phyloP scores from a whole-genome alignment of 2,797 vertebrate genomes.

The Etheostoma perlongum region DNA sequence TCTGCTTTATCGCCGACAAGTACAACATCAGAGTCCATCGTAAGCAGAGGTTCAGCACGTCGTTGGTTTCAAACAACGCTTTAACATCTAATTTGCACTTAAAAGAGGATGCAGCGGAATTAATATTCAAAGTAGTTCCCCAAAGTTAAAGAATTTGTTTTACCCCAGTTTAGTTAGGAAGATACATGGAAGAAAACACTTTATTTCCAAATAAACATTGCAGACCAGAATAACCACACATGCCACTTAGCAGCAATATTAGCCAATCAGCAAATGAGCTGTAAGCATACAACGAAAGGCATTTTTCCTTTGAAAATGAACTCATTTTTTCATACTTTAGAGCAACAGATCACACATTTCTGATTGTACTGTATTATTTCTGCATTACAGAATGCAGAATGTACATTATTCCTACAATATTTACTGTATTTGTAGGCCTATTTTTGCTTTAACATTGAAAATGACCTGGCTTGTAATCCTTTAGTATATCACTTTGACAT shows the following conservation, averaged over 20 bases:
- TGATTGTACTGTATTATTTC: background rate
- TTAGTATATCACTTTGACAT: background rate
- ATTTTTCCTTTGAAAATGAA: background rate
- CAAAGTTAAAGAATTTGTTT: conserved; percentile 60
- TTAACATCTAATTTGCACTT: conserved; percentile 59
- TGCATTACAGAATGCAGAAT: background rate
- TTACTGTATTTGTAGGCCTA: no score
- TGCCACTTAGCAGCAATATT: background rate
- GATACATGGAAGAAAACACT: conserved; percentile 23
- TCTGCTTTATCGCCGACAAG: conserved; percentile 36
- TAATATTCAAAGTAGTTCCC: conserved; percentile 57
- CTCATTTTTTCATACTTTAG: background rate
- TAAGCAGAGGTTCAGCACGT: conserved; percentile 20
- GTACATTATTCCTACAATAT: background rate
- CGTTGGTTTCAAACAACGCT: background rate
- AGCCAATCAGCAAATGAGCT: background rate
- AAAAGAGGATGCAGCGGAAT: conserved; percentile 50
- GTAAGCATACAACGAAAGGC: background rate
- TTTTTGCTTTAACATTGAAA: background rate
- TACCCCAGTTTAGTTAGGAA: conserved; percentile 47
- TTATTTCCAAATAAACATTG: conserved; percentile 28
- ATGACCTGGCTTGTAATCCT: background rate
- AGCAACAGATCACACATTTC: background rate
- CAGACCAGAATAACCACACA: background rate
- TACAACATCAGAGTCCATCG: conserved; percentile 25